Evolutionary conservation across 2,113 vertebrate species (phyloP).

Genomic region (Butorides virescens): DNA sequence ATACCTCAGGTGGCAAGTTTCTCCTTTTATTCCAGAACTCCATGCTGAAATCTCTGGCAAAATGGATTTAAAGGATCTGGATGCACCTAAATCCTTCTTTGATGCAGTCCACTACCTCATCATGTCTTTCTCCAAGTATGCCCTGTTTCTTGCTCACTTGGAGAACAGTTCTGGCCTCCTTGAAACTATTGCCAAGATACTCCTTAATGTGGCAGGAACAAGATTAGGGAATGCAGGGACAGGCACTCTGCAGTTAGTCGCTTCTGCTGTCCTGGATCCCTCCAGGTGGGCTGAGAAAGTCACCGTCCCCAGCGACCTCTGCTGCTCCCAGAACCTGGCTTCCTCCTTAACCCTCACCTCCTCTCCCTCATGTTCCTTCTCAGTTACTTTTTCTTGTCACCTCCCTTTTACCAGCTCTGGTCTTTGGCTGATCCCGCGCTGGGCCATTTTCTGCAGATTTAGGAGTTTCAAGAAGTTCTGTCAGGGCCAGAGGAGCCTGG

Average conservation of each 20-base stretch:
- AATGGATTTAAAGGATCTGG: not conserved
- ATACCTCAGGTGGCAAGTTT: not conserved
- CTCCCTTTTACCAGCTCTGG: not conserved
- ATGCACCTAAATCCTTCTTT: not conserved
- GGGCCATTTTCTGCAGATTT: not conserved
- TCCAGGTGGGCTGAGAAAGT: not conserved
- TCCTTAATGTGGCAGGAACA: not conserved
- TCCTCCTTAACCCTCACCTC: not conserved
- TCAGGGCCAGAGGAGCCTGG: not conserved
- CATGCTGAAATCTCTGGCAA: not conserved
- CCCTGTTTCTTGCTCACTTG: not conserved
- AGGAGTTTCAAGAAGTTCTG: not conserved
- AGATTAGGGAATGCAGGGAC: not conserved
- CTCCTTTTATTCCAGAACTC: not conserved
- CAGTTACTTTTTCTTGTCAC: not conserved
- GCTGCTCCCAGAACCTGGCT: not conserved
- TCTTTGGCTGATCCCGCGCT: not conserved
- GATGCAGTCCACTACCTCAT: not conserved
- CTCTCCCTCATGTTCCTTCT: not conserved
- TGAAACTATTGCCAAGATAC: not conserved
- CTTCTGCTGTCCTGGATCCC: not conserved
- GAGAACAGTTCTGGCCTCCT: not conserved
- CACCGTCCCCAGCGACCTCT: not conserved
- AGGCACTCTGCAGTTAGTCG: not conserved
- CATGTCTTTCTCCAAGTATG: not conserved